Evolutionary conservation across 2,888 invertebrate genomes (phyloP).

Genomic region (Amphipyra tragopoginis): DNA sequence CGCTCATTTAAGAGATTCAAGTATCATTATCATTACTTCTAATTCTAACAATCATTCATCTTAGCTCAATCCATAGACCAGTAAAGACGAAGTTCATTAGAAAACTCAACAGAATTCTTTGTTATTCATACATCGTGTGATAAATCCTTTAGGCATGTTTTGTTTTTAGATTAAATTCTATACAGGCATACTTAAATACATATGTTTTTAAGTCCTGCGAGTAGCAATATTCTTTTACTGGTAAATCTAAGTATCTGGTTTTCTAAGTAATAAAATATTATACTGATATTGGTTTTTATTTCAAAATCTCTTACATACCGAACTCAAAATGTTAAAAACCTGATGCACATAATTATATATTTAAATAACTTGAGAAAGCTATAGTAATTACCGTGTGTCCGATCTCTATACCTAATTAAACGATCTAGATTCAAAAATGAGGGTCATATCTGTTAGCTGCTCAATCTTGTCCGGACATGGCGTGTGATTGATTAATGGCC

Average conservation of each 20-base stretch:
- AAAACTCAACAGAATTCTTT: too few species aligned
- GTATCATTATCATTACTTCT: slow-evolving; percentile 3
- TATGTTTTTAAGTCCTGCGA: too few species aligned
- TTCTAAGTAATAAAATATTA: too few species aligned
- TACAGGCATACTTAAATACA: too few species aligned
- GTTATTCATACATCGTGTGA: too few species aligned
- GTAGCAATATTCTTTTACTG: too few species aligned
- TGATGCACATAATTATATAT: background rate
- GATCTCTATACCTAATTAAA: slow-evolving; percentile 36
- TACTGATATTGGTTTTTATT: too few species aligned
- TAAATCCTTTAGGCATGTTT: background rate
- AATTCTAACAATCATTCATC: background rate
- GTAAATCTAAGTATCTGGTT: too few species aligned
- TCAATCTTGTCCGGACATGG: slow-evolving; percentile 50
- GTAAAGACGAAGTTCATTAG: too few species aligned
- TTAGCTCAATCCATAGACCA: background rate
- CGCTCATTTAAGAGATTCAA: background rate
- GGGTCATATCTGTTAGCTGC: slow-evolving; percentile 55
- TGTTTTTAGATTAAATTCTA: background rate
- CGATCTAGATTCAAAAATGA: slow-evolving; percentile 45
- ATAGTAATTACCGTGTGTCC: slow-evolving; percentile 20
- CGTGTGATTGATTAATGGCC: slow-evolving; percentile 53
- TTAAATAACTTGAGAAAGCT: slow-evolving; percentile 28
- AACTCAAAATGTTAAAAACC: background rate
- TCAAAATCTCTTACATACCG: too few species aligned